Evolutionary conservation across 2,888 invertebrate genomes (phyloP).

Genomic region (Amphimallon solstitiale): DNA sequence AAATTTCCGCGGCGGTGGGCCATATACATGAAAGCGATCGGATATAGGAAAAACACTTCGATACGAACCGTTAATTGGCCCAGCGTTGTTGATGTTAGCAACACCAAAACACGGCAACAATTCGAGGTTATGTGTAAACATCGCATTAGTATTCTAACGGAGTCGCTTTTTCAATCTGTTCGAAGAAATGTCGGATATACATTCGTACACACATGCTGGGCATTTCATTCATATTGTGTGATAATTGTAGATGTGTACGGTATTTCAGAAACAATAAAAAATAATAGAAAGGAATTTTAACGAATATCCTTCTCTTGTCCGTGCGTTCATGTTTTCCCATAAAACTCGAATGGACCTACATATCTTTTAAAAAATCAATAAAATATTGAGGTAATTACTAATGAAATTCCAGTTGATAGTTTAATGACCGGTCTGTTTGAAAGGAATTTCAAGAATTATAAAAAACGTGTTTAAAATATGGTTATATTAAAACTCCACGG

Average conservation of each 20-base stretch:
- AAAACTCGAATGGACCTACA: too few species aligned
- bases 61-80: slow-evolving; percentile 13
- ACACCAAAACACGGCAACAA: slow-evolving; percentile 25
- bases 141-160: slow-evolving; percentile 24
- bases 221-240: slow-evolving; percentile 3
- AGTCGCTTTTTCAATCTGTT: slow-evolving; percentile 19
- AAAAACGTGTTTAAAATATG: too few species aligned
- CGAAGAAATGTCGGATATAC: slow-evolving; percentile 24
- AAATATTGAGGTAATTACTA: too few species aligned
- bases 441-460: too few species aligned
- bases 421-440: too few species aligned
- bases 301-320: neutral
- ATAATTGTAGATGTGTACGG: neutral
- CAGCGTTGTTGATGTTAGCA: slow-evolving; percentile 3
- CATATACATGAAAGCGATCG: slow-evolving; percentile 7
- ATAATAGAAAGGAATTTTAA: neutral
- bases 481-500: too few species aligned
- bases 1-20: neutral
- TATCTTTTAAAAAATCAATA: too few species aligned
- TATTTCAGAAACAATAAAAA: neutral
- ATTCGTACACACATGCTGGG: neutral
- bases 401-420: too few species aligned
- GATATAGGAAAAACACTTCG: slow-evolving; percentile 10
- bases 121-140: slow-evolving; percentile 27
- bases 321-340: neutral